Percentiles rank a stretch among this genome's conserved stretches.
Evolutionary conservation across 2,113 vertebrate genomes (phyloP).

Genomic region (Petaurus breviceps): DNA sequence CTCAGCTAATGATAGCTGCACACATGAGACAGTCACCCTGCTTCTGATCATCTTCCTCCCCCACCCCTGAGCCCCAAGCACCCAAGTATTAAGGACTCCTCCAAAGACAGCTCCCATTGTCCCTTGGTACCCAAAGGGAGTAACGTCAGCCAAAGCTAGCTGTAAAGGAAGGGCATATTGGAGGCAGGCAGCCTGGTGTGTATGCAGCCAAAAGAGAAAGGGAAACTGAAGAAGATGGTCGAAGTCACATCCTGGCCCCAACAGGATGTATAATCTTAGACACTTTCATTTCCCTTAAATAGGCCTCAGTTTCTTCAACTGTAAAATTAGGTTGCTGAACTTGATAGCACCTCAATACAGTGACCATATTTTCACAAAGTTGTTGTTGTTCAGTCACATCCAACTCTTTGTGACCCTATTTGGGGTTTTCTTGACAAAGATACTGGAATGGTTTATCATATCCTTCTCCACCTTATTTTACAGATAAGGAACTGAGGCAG

Average conservation of each 20-base stretch:
- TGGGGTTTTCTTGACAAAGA: background rate
- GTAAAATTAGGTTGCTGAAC: background rate
- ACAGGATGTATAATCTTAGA: background rate
- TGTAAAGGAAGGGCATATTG: too few species aligned
- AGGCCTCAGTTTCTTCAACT: background rate
- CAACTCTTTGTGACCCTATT: background rate
- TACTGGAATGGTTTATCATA: background rate
- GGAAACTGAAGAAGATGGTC: background rate
- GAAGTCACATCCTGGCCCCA: background rate
- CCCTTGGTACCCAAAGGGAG: background rate
- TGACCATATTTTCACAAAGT: background rate
- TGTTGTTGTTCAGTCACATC: background rate
- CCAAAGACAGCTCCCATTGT: background rate
- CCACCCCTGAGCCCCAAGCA: background rate
- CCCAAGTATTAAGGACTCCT: background rate
- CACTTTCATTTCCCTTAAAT: background rate
- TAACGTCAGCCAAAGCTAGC: background rate
- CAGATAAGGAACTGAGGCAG: background rate
- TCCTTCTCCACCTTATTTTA: background rate
- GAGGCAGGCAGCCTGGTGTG: background rate
- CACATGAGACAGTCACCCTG: slow-evolving; percentile 68
- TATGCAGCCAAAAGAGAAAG: background rate
- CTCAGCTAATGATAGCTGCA: slow-evolving; percentile 78
- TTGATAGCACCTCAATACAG: background rate
- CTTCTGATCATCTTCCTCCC: background rate